Conservation (phyloP, 2,888 invertebrate genomes). For the Hipparchia semele region DNA sequence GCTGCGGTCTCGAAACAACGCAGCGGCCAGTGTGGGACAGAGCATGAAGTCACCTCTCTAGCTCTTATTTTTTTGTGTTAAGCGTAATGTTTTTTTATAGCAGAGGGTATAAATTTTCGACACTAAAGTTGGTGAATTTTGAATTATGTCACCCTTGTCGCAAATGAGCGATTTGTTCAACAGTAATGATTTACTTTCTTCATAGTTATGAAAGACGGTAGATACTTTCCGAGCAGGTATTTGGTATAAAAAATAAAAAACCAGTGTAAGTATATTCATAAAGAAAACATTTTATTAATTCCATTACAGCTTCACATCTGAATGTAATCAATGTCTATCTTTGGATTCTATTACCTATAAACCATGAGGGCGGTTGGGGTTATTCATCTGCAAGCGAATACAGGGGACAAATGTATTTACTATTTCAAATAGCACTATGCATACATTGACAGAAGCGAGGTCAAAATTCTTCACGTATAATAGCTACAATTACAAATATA, state of each 20-base stretch:
- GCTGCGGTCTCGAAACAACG: no score
- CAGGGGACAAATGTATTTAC: conserved; percentile 24
- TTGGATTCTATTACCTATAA: conserved; percentile 70
- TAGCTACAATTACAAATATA: conserved; percentile 33
- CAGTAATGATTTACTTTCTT: no score
- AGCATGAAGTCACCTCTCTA: no score
- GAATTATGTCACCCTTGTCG: no score
- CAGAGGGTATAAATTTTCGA: no score
- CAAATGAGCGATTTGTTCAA: no score
- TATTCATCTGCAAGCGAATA: conserved; percentile 22
- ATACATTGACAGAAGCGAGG: conserved; percentile 36
- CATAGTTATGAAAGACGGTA: no score
- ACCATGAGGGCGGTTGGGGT: conserved; percentile 43
- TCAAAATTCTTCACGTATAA: conserved; percentile 29
- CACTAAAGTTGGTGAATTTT: no score
- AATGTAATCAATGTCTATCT: conserved; percentile 62
- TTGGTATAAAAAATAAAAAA: conserved; percentile 30
- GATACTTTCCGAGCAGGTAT: no score
- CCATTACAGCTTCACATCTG: conserved; percentile 68
- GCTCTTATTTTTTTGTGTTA: no score
- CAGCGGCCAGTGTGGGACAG: no score
- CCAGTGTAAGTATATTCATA: conserved; percentile 34
- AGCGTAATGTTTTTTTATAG: no score
- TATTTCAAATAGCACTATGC: conserved; percentile 24
- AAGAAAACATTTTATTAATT: conserved; percentile 64